Evolutionary conservation across 1,140 invertebrate species (phyloP).

Genomic region (Solen grandis): DNA sequence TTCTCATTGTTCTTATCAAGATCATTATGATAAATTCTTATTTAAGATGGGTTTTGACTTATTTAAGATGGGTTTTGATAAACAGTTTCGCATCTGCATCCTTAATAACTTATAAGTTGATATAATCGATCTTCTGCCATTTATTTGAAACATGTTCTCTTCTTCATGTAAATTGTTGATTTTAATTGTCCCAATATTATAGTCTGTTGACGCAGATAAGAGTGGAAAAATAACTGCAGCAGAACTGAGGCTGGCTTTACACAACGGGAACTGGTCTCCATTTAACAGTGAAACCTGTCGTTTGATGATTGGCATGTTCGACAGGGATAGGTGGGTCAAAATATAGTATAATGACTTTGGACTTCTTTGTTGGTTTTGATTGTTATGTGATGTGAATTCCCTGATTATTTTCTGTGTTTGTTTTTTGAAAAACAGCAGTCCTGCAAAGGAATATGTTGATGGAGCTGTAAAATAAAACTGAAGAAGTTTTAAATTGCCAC

Average conservation of each 20-base stretch:
- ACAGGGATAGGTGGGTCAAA: constrained; percentile 81
- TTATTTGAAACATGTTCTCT: no score
- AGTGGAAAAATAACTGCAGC: constrained; percentile 90
- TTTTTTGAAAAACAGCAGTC: no score
- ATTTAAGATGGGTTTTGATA: background rate
- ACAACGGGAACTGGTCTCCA: constrained; percentile 92
- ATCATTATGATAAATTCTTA: background rate
- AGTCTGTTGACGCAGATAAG: constrained; percentile 88
- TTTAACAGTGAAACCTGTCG: constrained; percentile 92
- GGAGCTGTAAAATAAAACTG: no score
- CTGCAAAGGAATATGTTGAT: no score
- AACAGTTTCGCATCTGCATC: no score
- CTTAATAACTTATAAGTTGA: no score
- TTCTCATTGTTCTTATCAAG: background rate
- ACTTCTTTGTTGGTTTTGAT: background rate
- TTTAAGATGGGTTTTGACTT: background rate
- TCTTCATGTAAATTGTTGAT: no score
- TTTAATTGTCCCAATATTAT: no score
- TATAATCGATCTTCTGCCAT: no score
- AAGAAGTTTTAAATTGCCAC: no score
- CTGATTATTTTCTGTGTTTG: no score
- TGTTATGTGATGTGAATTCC: background rate
- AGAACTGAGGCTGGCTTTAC: constrained; percentile 91
- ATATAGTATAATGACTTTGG: no score
- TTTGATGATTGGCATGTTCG: constrained; percentile 87